Evolutionary conservation across 2,888 invertebrate species (phyloP), one percentile per base, ranked within the genome.

Genomic region (Rhagium mordax): DNA sequence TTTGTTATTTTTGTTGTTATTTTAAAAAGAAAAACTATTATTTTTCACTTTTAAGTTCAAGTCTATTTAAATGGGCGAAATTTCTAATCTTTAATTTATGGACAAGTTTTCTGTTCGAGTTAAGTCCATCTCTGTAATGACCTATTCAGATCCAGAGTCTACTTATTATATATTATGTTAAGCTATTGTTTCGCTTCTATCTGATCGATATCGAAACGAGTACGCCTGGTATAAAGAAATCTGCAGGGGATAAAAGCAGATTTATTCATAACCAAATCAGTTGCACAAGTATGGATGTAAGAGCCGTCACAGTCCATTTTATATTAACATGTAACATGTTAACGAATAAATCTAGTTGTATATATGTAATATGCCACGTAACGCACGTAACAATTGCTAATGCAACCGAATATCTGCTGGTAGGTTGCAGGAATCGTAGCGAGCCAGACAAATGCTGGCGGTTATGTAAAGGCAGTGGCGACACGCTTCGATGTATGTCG

Each of bases 281-380:
- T 41, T 41, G 41, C 41, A 41, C 41, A 41, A 41, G n/a, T 41
- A 41, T 41, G n/a, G 59, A 59, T 59, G 59, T 33, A 33, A 59
- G 59, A 18, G 33, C n/a, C 18, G 29, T 59, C 59, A 20, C 33
- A 13, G 16, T 41, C 55, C 55, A 57, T 27, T 57, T 57, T 57
- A 18, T 33, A 59, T 59, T 59, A 59, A 33, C 59, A 59, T 59
- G 59, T 59, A 33, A 59, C 33, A 59, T 33, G 59, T 33, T 59
- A 33, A 18, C 59, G 59, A 59, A 59, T 59, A 59, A 59, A 59
- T 59, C 59, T 59, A 59, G 29, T n/a, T n/a, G 57, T 59, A n/a
- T 20, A 20, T 55, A 59, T 59, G 33, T 59, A 59, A 59, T 33
- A 33, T 33, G 20, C 59, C 59, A 33, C 59, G 59, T 33, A 55